Conservation (phyloP, 2,888 invertebrate genomes). For the Chrysolina oricalcia region DNA sequence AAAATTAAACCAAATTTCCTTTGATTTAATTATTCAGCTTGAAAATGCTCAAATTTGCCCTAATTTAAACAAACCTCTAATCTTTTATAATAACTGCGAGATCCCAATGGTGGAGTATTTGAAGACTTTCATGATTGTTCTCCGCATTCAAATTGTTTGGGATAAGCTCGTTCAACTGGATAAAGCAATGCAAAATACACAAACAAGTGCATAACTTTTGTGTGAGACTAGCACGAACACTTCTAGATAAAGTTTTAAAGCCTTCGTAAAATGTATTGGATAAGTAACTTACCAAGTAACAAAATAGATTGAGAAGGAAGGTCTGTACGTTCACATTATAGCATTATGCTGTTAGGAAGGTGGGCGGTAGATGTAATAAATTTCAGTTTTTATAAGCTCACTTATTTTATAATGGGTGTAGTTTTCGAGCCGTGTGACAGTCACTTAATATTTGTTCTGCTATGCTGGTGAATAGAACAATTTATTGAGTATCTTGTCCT, state of each 20-base stretch:
- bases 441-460: background rate
- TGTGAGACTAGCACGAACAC: background rate
- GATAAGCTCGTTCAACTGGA: too few species aligned
- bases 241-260: background rate
- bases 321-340: background rate
- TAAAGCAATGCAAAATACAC: too few species aligned
- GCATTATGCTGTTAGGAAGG: background rate
- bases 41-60: too few species aligned
- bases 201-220: background rate
- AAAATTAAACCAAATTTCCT: too few species aligned
- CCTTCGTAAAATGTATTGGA: background rate
- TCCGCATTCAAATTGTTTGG: too few species aligned
- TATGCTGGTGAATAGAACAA: background rate
- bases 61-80: too few species aligned
- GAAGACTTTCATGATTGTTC: too few species aligned
- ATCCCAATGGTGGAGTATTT: too few species aligned
- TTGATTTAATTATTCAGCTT: too few species aligned
- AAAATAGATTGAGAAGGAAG: background rate
- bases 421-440: background rate
- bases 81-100: too few species aligned
- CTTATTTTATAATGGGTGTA: conserved; percentile 2
- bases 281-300: background rate
- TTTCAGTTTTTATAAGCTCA: background rate
- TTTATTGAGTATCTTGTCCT: background rate
- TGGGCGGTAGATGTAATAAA: conserved; percentile 7